Conservation (phyloP, 2,113 vertebrate genomes). For the Nyctereutes procyonoides region DNA sequence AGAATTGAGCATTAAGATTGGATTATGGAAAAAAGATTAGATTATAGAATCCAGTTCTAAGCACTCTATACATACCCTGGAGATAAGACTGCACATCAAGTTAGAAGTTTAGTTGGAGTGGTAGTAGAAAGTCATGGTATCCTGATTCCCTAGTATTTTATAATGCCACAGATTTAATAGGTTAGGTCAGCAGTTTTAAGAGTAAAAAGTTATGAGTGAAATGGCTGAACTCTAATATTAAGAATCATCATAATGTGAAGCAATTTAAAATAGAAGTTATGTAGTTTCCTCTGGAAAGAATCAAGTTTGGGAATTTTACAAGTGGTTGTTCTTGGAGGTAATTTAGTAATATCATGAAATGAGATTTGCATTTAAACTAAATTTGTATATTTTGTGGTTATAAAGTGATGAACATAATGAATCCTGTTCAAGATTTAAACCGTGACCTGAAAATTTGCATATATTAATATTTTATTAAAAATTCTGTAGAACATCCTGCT, state of each 20-base stretch:
- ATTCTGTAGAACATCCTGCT: not conserved
- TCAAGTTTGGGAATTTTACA: not conserved
- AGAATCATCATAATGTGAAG: constrained; percentile 15
- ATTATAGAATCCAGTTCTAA: not conserved
- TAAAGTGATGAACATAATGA: not conserved
- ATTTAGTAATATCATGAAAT: not conserved
- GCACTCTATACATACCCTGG: not conserved
- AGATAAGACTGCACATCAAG: not conserved
- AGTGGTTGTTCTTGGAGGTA: constrained; percentile 20
- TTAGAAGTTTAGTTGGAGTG: not conserved
- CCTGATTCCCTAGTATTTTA: not conserved
- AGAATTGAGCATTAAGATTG: not conserved
- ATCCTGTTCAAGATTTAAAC: not conserved
- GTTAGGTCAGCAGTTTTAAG: not conserved
- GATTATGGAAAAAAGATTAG: not conserved
- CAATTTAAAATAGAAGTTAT: not conserved
- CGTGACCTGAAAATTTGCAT: not conserved
- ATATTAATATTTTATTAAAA: not conserved
- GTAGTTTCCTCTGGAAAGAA: not conserved
- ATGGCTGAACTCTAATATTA: not conserved
- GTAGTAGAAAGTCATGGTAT: not conserved
- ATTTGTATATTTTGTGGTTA: not conserved
- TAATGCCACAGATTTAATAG: not conserved
- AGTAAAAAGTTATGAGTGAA: not conserved
- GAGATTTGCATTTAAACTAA: not conserved